A percentile compares a stretch with the other conserved stretches of the same genome.
Conservation (phyloP, 2,797 vertebrate genomes). For the Rhinophrynus dorsalis region DNA sequence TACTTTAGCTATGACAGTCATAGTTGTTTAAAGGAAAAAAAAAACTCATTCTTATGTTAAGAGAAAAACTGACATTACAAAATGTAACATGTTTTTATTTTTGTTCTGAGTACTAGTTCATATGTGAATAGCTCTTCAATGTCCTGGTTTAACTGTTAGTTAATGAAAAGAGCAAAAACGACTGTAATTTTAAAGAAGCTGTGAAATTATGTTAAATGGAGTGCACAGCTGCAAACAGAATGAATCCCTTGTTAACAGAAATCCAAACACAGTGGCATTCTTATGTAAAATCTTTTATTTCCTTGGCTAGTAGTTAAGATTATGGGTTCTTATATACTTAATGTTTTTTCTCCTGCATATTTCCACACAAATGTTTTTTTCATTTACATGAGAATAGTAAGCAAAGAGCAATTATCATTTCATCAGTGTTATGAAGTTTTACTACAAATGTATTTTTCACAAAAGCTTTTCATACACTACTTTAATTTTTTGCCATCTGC, state of each 20-base stretch:
- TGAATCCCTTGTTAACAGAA: conserved; percentile 21
- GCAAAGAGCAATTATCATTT: conserved; percentile 31
- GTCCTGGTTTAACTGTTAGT: not conserved
- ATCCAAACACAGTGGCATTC: conserved; percentile 7
- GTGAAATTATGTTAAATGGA: conserved; percentile 2
- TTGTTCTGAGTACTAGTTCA: not conserved
- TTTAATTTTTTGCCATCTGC: conserved; percentile 6
- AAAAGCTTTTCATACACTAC: not conserved
- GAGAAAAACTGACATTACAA: not conserved
- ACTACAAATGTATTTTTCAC: not conserved
- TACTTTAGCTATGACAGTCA: no score
- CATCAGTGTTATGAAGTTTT: conserved; percentile 11
- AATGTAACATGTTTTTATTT: not conserved
- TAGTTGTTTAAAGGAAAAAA: no score
- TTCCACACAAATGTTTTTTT: conserved; percentile 24
- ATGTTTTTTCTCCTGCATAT: conserved; percentile 23
- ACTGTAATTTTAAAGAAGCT: not conserved
- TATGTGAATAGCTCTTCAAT: not conserved
- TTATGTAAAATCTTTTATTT: conserved; percentile 38
- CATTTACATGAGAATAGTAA: conserved; percentile 41
- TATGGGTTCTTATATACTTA: conserved; percentile 6
- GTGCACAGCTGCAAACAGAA: conserved; percentile 40
- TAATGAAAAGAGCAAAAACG: not conserved
- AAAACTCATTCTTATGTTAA: not conserved
- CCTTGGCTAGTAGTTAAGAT: conserved; percentile 22